Conservation (phyloP, 2,888 invertebrate genomes). For the Tipula vernalis region DNA sequence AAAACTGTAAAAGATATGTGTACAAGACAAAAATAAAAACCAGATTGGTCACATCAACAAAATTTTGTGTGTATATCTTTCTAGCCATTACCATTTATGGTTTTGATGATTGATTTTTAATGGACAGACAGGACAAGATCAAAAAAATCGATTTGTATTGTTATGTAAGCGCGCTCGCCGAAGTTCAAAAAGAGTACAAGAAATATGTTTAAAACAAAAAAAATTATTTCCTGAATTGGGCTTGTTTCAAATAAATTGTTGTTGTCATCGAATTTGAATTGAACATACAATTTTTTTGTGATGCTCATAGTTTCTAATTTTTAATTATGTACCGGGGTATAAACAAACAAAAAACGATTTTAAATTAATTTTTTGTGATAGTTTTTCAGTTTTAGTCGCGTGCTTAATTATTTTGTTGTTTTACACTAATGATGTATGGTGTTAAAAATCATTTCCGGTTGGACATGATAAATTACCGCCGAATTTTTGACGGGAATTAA, state of each 20-base stretch:
- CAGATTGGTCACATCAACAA: not conserved
- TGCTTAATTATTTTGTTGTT: too few species aligned
- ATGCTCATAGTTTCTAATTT: not conserved
- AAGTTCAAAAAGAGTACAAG: not conserved
- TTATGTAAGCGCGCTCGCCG: not conserved
- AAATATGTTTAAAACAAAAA: not conserved
- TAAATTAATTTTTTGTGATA: not conserved
- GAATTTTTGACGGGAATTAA: not conserved
- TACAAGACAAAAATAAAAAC: not conserved
- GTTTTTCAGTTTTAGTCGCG: not conserved
- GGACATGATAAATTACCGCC: not conserved
- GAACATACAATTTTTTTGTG: not conserved
- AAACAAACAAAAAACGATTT: not conserved
- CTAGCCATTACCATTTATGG: not conserved
- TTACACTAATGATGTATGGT: not conserved
- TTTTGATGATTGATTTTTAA: not conserved
- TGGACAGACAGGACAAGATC: not conserved
- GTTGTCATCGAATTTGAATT: not conserved
- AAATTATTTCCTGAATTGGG: not conserved
- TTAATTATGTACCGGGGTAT: not conserved
- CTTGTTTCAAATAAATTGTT: not conserved
- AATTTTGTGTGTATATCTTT: not conserved
- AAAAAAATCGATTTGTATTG: not conserved
- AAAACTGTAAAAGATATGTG: too few species aligned
- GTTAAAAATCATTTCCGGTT: not conserved